phyloP scores from a whole-genome alignment of 2,888 invertebrate genomes.

The Meliscaeva auricollis region DNA sequence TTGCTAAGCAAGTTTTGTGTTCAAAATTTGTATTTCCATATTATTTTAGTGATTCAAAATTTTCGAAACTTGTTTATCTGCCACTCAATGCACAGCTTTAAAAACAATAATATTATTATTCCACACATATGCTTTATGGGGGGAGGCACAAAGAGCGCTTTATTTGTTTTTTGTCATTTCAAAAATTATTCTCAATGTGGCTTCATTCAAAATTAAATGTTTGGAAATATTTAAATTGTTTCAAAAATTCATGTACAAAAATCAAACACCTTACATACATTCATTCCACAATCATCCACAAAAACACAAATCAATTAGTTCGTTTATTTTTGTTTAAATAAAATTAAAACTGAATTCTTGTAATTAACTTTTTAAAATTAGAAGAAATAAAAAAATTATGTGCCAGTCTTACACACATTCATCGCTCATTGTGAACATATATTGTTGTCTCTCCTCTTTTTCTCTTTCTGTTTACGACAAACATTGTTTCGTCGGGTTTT shows the following conservation, averaged over 20 bases:
- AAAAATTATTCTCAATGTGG: constrained; percentile 54
- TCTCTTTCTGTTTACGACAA: constrained; percentile 67
- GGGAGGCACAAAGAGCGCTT: constrained; percentile 71
- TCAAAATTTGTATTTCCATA: constrained; percentile 36
- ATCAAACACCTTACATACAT: constrained; percentile 17
- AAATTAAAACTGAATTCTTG: constrained; percentile 9
- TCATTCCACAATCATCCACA: constrained; percentile 45
- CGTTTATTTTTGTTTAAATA: not conserved
- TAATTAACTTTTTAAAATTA: constrained; percentile 10
- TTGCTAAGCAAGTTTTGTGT: constrained; percentile 62
- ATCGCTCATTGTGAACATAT: constrained; percentile 76
- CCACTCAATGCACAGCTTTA: constrained; percentile 57
- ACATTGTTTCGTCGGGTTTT: constrained; percentile 68
- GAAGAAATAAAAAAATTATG: constrained; percentile 34
- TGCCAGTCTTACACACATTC: constrained; percentile 72
- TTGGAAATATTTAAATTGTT: not conserved
- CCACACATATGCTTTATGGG: constrained; percentile 40
- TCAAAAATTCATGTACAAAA: not conserved
- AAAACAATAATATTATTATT: constrained; percentile 3
- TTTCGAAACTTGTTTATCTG: constrained; percentile 53
- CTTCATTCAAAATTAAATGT: constrained; percentile 40
- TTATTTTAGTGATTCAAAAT: not conserved
- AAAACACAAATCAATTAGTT: constrained; percentile 18
- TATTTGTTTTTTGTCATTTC: constrained; percentile 33
- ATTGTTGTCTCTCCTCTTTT: constrained; percentile 79